Conservation (phyloP, 2,888 invertebrate species). For the Sinohyriopsis cumingii region DNA sequence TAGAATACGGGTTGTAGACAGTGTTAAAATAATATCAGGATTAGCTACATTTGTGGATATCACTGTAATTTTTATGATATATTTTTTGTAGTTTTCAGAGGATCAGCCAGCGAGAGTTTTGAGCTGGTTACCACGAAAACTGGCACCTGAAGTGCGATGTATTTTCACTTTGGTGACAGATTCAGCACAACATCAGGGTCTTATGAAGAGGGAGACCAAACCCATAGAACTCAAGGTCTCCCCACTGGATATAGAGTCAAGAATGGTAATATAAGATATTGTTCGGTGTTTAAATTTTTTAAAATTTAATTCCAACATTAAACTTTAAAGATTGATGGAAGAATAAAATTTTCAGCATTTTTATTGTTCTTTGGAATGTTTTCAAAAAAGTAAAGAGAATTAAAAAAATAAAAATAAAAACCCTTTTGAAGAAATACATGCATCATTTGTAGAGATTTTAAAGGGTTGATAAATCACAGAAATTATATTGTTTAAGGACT, state of each 20-base stretch:
- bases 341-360: neutral
- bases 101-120: conserved; percentile 66
- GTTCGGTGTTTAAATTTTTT: neutral
- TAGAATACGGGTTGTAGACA: too few relatives aligned
- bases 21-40: too few relatives aligned
- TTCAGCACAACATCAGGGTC: conserved; percentile 59
- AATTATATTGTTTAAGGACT: too few relatives aligned
- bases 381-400: too few relatives aligned
- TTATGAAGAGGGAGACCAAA: conserved; percentile 63
- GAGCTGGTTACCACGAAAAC: conserved; percentile 69
- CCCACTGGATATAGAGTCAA: conserved; percentile 57
- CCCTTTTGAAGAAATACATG: too few relatives aligned
- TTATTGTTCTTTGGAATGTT: too few relatives aligned
- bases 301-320: neutral
- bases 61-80: neutral
- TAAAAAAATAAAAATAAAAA: too few relatives aligned
- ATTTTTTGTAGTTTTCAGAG: conserved; percentile 60
- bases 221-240: conserved; percentile 60
- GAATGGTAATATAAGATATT: conserved; percentile 49
- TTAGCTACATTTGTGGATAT: too few relatives aligned
- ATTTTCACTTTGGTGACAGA: conserved; percentile 64
- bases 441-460: too few relatives aligned
- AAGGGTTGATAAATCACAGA: too few relatives aligned
- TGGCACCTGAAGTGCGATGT: conserved; percentile 67
- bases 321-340: too few relatives aligned